Percentiles rank a stretch among this genome's conserved stretches.
phyloP scores from a whole-genome alignment of 1,140 invertebrate species.

The Eubasilissa regina region DNA sequence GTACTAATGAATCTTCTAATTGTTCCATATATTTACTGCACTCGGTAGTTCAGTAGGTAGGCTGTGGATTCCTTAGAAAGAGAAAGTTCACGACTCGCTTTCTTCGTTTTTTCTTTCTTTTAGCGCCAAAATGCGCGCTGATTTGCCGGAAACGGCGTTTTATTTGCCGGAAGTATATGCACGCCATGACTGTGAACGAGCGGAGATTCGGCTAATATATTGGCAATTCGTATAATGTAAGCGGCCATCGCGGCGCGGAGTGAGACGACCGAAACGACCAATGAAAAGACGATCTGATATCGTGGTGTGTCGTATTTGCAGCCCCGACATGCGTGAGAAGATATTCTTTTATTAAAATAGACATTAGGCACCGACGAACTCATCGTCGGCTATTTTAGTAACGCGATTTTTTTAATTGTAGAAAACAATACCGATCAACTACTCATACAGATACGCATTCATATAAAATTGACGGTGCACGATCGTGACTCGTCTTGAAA shows the following conservation, averaged over 20 bases:
- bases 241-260: slow-evolving; percentile 24
- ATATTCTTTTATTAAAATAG: slow-evolving; percentile 16
- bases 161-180: slow-evolving; percentile 30
- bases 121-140: slow-evolving; percentile 29
- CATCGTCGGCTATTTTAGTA: too few relatives aligned
- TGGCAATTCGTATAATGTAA: slow-evolving; percentile 33
- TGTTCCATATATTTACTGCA: too few relatives aligned
- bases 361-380: too few relatives aligned
- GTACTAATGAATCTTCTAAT: too few relatives aligned
- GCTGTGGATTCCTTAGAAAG: neutral
- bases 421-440: too few relatives aligned
- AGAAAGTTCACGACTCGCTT: slow-evolving; percentile 18
- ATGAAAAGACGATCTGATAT: slow-evolving; percentile 32
- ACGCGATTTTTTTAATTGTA: too few relatives aligned
- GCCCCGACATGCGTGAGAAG: slow-evolving; percentile 12
- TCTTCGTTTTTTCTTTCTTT: neutral
- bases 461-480: too few relatives aligned
- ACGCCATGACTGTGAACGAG: slow-evolving; percentile 27
- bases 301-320: slow-evolving; percentile 21
- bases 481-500: too few relatives aligned
- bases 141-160: slow-evolving; percentile 11
- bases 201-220: slow-evolving; percentile 24
- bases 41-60: too few relatives aligned
- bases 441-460: too few relatives aligned
- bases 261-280: slow-evolving; percentile 37